Evolutionary conservation across 2,888 invertebrate species (phyloP).

Genomic region (Dexiosoma caninum): DNA sequence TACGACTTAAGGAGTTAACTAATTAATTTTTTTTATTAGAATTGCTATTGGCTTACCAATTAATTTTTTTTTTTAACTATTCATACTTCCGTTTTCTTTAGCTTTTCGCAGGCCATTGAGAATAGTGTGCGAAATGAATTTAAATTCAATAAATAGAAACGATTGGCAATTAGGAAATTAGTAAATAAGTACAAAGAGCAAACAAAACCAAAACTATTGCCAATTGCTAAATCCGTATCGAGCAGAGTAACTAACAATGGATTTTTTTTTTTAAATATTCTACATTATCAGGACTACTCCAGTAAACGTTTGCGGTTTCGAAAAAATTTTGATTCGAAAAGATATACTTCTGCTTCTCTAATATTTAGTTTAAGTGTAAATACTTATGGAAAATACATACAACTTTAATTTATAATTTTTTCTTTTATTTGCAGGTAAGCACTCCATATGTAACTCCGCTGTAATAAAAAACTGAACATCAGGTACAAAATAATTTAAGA

Average conservation of each 20-base stretch:
- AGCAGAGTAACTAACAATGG: too few relatives aligned
- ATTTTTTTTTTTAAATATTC: too few relatives aligned
- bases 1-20: neutral
- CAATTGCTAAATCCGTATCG: too few relatives aligned
- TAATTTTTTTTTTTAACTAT: neutral
- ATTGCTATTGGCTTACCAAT: conserved; percentile 32
- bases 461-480: neutral
- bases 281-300: too few relatives aligned
- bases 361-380: too few relatives aligned
- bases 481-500: conserved; percentile 15
- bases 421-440: conserved; percentile 25
- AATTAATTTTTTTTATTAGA: neutral
- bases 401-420: neutral
- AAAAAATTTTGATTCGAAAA: too few relatives aligned
- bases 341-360: too few relatives aligned
- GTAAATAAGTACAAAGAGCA: neutral
- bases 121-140: neutral
- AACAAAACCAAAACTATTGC: too few relatives aligned
- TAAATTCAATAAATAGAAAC: neutral
- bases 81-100: conserved; percentile 25
- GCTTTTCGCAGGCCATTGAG: neutral
- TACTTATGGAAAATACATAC: too few relatives aligned
- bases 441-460: neutral
- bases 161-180: neutral
- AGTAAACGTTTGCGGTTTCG: too few relatives aligned